Evolutionary conservation across 2,113 vertebrate species (phyloP).

Genomic region (Tetraodon nigroviridis): DNA sequence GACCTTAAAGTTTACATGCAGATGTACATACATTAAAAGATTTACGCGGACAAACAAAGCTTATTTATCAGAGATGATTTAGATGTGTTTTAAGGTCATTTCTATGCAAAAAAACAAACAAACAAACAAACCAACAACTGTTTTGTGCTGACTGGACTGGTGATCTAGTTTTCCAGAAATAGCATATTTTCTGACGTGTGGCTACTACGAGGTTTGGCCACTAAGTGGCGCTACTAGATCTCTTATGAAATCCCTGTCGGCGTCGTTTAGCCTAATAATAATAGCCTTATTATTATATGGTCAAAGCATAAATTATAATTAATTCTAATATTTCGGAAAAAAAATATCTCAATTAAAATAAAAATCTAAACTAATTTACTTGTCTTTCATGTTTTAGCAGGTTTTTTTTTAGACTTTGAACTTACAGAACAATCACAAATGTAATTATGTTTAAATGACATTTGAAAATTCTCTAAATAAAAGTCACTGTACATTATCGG

Average conservation of each 20-base stretch:
- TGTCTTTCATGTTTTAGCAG: too few species aligned
- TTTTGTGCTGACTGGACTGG: slow-evolving; percentile 24
- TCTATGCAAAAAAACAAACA: background rate
- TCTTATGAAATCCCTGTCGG: slow-evolving; percentile 30
- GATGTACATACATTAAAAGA: background rate
- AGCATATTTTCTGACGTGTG: slow-evolving; percentile 21
- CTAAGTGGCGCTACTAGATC: slow-evolving; percentile 43
- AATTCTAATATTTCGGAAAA: too few species aligned
- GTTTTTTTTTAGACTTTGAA: too few species aligned
- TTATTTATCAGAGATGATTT: background rate
- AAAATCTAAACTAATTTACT: too few species aligned
- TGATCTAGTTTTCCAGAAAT: slow-evolving; percentile 17
- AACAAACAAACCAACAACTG: too few species aligned
- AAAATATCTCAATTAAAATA: too few species aligned
- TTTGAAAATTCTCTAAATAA: too few species aligned
- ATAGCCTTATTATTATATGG: background rate
- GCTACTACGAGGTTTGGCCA: slow-evolving; percentile 48
- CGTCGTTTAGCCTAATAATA: slow-evolving; percentile 35
- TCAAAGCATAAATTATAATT: too few species aligned
- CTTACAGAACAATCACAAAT: too few species aligned
- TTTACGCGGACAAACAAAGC: background rate
- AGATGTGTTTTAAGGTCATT: background rate
- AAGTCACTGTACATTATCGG: too few species aligned
- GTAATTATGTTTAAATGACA: too few species aligned
- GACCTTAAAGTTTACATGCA: too few species aligned